Evolutionary conservation across 2,797 vertebrate species (phyloP).

Genomic region (Aselliscus stoliczkanus): DNA sequence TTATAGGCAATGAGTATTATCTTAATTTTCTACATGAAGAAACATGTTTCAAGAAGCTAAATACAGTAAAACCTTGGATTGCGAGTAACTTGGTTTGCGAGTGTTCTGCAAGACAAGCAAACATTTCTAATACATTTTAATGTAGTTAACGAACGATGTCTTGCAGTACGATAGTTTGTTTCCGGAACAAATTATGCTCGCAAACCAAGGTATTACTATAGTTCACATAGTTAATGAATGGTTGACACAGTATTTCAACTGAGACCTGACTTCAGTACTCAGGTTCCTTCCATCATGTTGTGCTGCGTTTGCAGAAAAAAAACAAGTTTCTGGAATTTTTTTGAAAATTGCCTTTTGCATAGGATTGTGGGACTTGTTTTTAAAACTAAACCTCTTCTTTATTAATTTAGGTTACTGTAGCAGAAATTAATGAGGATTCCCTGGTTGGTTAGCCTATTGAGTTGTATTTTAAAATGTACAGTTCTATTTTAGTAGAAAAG

Average conservation of each 20-base stretch:
- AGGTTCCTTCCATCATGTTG: background rate
- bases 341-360: background rate
- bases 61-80: too few relatives aligned
- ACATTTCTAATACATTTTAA: too few relatives aligned
- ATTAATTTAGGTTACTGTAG: background rate
- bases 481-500: background rate
- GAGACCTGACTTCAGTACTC: background rate
- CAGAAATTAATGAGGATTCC: background rate
- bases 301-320: background rate
- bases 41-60: background rate
- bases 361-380: background rate
- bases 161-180: too few relatives aligned
- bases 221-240: background rate
- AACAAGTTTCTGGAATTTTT: background rate
- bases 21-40: background rate
- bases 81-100: too few relatives aligned
- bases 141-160: too few relatives aligned
- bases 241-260: background rate
- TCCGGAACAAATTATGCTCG: too few relatives aligned
- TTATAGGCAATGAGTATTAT: rapidly evolving
- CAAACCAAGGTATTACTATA: too few relatives aligned
- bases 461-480: background rate
- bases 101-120: too few relatives aligned
- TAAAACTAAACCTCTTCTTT: background rate
- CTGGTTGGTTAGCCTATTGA: background rate